Conservation (phyloP, 1,140 invertebrate species). For the Pachypeltis micranthus region DNA sequence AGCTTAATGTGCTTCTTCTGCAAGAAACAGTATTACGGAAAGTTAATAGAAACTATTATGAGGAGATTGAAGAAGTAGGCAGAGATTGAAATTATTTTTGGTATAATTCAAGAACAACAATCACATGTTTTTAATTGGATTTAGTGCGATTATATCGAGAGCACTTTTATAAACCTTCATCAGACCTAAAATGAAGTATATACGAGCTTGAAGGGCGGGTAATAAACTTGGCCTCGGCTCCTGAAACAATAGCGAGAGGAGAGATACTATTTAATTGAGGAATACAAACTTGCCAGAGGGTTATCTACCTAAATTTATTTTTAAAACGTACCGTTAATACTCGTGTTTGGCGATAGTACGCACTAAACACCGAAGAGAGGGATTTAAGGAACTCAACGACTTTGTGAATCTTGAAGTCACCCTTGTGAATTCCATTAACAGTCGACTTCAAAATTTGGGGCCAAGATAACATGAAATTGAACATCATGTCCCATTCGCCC, state of each 20-base stretch:
- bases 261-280: too few species aligned
- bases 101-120: neutral
- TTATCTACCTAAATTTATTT: conserved; percentile 14
- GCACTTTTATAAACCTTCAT: conserved; percentile 47
- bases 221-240: conserved; percentile 48
- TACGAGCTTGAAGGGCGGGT: conserved; percentile 47
- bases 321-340: conserved; percentile 46
- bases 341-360: conserved; percentile 54
- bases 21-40: neutral
- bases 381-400: conserved; percentile 48
- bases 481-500: conserved; percentile 61
- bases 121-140: conserved; percentile 51
- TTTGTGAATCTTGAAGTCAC: conserved; percentile 41
- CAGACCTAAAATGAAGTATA: conserved; percentile 50
- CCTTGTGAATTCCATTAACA: conserved; percentile 35
- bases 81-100: too few species aligned
- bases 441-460: conserved; percentile 43
- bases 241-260: too few species aligned
- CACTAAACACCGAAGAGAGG: conserved; percentile 51
- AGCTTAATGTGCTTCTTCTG: neutral
- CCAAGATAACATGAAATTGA: conserved; percentile 48
- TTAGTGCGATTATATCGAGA: conserved; percentile 47
- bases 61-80: too few species aligned
- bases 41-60: neutral
- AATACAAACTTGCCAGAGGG: too few species aligned